Conservation (phyloP, 1,140 invertebrate genomes). For the Conus betulinus region DNA sequence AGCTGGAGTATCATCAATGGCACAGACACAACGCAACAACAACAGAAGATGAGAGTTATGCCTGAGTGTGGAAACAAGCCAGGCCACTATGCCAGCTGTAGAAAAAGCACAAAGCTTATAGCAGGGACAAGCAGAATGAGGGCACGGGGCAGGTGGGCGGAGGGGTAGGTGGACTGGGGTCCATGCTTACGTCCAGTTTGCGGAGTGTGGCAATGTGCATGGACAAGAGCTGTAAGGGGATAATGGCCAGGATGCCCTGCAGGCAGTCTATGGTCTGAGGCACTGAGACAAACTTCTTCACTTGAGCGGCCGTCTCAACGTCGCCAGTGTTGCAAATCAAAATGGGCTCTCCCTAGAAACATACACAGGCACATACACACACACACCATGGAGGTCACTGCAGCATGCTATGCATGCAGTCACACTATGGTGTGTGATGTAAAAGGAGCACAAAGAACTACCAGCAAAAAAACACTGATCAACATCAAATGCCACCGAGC, state of each 20-base stretch:
- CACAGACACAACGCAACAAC: too few species aligned
- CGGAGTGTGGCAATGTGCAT: constrained; percentile 98
- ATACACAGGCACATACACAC: not conserved
- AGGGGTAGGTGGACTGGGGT: not conserved
- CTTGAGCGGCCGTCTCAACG: constrained; percentile 86
- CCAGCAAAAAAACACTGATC: too few species aligned
- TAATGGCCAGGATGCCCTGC: constrained; percentile 93
- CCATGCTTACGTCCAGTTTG: constrained; percentile 89
- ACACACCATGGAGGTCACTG: too few species aligned
- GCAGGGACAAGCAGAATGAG: not conserved
- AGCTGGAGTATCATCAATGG: too few species aligned
- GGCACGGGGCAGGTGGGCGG: not conserved
- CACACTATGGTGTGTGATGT: too few species aligned
- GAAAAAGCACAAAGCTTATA: too few species aligned
- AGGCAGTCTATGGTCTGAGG: constrained; percentile 98
- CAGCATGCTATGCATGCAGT: too few species aligned
- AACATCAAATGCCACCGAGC: too few species aligned
- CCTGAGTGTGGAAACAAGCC: too few species aligned
- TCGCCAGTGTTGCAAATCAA: constrained; percentile 97
- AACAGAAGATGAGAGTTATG: too few species aligned
- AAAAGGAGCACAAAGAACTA: too few species aligned
- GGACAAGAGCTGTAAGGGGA: constrained; percentile 97
- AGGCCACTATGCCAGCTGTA: too few species aligned
- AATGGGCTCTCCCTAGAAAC: constrained; percentile 87
- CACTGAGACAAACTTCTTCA: constrained; percentile 80